Evolutionary conservation across 1,140 invertebrate species (phyloP).

Genomic region (Bombus breviceps): DNA sequence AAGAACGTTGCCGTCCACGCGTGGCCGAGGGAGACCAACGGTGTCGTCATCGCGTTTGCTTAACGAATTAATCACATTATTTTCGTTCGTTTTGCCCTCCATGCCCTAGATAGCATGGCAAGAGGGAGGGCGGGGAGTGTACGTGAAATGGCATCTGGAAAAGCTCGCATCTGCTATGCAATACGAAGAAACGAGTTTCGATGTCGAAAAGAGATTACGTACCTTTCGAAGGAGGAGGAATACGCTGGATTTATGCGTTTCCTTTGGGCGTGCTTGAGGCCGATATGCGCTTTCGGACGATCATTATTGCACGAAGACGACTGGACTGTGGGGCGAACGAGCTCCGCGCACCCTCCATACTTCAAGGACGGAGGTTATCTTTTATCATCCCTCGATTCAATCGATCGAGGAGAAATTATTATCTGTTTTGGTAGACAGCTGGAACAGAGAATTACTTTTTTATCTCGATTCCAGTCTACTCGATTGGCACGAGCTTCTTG

Average conservation of each 20-base stretch:
- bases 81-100: slow-evolving; percentile 44
- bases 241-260: slow-evolving; percentile 53
- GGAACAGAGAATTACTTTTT: slow-evolving; percentile 19
- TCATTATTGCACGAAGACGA: slow-evolving; percentile 47
- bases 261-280: slow-evolving; percentile 12
- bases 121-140: too few relatives aligned
- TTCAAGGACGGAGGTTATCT: slow-evolving; percentile 36
- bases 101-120: not conserved
- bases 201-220: slow-evolving; percentile 69
- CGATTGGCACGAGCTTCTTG: slow-evolving; percentile 55
- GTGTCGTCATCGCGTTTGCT: slow-evolving; percentile 47
- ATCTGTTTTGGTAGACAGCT: slow-evolving; percentile 7
- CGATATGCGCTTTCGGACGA: slow-evolving; percentile 46
- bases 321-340: not conserved
- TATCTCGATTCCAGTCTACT: slow-evolving; percentile 28
- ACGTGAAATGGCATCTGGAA: slow-evolving; percentile 41
- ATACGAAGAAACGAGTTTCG: slow-evolving; percentile 45
- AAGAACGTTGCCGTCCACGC: slow-evolving; percentile 34
- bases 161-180: slow-evolving; percentile 52
- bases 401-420: slow-evolving; percentile 54
- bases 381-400: slow-evolving; percentile 45
- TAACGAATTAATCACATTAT: slow-evolving; percentile 68
- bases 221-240: slow-evolving; percentile 49
- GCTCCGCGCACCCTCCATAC: slow-evolving; percentile 17
- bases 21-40: not conserved